A percentile compares a stretch with the other conserved stretches of the same genome.
Conservation (phyloP, 2,113 vertebrate genomes). For the Setophaga petechia region DNA sequence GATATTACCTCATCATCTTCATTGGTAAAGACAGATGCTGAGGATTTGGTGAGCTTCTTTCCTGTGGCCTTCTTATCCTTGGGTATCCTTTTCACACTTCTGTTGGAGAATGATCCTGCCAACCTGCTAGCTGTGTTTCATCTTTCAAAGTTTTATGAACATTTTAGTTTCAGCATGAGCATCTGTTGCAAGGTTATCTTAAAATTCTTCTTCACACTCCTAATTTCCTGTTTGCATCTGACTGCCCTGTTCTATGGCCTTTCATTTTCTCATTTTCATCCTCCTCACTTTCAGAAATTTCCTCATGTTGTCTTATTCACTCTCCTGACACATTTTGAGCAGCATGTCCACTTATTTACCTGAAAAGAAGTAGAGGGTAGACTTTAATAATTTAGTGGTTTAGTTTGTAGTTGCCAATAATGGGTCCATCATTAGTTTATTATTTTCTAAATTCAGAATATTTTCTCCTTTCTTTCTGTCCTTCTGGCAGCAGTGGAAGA, state of each 20-base stretch:
- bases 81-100: neutral
- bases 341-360: fast-evolving
- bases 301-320: neutral
- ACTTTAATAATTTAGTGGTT: neutral
- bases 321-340: neutral
- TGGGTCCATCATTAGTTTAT: neutral
- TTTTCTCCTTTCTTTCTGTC: neutral
- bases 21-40: neutral
- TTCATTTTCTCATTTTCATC: neutral
- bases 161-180: neutral
- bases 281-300: neutral
- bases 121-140: neutral
- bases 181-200: neutral
- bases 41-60: neutral
- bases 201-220: neutral
- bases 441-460: neutral
- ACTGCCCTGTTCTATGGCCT: neutral
- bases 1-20: neutral
- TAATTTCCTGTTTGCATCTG: constrained; percentile 25
- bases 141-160: neutral
- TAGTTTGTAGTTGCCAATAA: neutral
- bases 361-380: neutral
- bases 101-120: neutral
- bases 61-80: neutral
- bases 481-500: neutral